These are phyloP conservation scores for Eristalinus aeneus DNA, from an alignment of 2,888 invertebrate species.

Conservation along the genomic window DNA sequence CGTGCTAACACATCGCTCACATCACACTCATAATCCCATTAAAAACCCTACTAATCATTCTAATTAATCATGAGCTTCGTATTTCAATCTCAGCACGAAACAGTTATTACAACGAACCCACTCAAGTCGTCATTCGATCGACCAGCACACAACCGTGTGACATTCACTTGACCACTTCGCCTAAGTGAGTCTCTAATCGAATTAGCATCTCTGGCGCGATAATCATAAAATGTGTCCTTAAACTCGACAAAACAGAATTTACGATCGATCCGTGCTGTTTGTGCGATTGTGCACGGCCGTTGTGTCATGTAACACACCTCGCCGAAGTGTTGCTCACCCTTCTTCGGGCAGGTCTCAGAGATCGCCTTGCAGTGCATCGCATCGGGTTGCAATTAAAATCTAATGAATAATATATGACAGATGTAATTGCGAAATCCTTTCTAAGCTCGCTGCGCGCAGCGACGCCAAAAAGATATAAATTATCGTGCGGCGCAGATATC, in stretches of 20 bases:
- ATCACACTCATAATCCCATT: neutral
- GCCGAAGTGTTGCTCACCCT: slow-evolving; percentile 53
- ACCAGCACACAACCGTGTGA: slow-evolving; percentile 21
- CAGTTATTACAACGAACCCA: slow-evolving; percentile 36
- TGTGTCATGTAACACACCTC: slow-evolving; percentile 58
- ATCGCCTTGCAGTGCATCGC: neutral
- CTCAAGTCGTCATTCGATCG: slow-evolving; percentile 15
- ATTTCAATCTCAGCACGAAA: slow-evolving; percentile 27
- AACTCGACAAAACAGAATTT: slow-evolving; percentile 41
- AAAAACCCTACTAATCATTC: slow-evolving; percentile 6
- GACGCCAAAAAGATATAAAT: slow-evolving; percentile 64
- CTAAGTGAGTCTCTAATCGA: slow-evolving; percentile 19
- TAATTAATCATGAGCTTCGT: slow-evolving; percentile 41
- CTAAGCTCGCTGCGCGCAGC: neutral
- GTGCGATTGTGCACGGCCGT: slow-evolving; percentile 13
- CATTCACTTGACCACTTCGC: neutral
- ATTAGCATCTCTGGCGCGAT: slow-evolving; percentile 48
- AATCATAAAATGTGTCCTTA: slow-evolving; percentile 58
- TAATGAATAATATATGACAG: slow-evolving; percentile 67
- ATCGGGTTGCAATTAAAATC: slow-evolving; percentile 53
- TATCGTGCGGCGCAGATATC: slow-evolving; percentile 48
- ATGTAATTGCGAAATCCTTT: slow-evolving; percentile 63
- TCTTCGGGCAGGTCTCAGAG: neutral
- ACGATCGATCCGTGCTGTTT: slow-evolving; percentile 13
- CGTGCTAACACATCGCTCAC: neutral